Conservation (phyloP, 2,888 invertebrate genomes). For the Sympetrum striolatum region DNA sequence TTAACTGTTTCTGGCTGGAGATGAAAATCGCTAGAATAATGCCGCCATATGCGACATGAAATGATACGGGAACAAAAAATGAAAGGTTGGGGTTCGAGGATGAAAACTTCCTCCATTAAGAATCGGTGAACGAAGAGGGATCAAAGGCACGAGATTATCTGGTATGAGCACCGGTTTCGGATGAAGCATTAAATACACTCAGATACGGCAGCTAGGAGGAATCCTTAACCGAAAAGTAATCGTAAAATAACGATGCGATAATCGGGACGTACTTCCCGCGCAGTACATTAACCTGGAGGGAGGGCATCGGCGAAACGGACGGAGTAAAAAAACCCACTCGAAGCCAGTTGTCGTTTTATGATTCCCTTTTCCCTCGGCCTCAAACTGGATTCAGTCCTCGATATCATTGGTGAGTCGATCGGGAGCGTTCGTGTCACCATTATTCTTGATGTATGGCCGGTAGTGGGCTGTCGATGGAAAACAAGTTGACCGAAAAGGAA, state of each 20-base stretch:
- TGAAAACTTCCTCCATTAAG: not conserved
- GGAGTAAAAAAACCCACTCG: not conserved
- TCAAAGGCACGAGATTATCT: not conserved
- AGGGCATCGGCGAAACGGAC: not conserved
- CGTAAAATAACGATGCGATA: not conserved
- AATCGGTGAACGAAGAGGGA: not conserved
- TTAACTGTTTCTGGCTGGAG: not conserved
- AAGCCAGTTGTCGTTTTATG: conserved; percentile 1
- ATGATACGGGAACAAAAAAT: not conserved
- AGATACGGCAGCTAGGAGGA: not conserved
- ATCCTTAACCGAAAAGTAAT: not conserved
- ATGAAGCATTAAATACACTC: not conserved
- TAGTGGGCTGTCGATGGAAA: conserved; percentile 18
- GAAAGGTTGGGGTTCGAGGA: not conserved
- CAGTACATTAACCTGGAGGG: not conserved
- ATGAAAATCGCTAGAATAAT: not conserved
- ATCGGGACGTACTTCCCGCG: not conserved
- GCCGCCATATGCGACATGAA: not conserved
- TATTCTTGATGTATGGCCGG: conserved; percentile 34
- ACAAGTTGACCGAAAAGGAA: conserved; percentile 40
- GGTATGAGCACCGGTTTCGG: not conserved
- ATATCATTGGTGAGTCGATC: conserved; percentile 30
- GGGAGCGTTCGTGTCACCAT: conserved; percentile 22
- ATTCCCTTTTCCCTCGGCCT: conserved; percentile 6
- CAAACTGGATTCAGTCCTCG: conserved; percentile 13